Base-by-base conservation (phyloP, 2,113 vertebrate species). In the Rhombomys opimus region DNA sequence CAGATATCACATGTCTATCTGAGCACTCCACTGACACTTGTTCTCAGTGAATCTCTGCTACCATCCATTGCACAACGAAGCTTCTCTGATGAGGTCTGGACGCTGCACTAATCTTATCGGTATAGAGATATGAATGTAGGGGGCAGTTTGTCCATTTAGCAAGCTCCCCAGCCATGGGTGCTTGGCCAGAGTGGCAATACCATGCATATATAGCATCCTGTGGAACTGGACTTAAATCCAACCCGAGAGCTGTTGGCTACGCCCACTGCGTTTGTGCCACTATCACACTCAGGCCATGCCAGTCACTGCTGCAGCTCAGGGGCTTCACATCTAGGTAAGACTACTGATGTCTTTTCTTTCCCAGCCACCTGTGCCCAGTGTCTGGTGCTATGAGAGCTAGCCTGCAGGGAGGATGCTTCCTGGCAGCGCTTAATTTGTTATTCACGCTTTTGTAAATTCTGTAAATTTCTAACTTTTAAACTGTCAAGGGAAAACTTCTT, bases 361-460 rank as follows among this genome's bases (percentile, higher is more conserved):
- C n/a, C 81, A 17, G n/a, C 12, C 38, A 23, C 35, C 59, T 15
- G 27, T 13, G 15, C 59, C 17, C 54, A 57, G 38, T 12, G 38
- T 61, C 80, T 38, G 78, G 78, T 6, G 17, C n/a, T 82, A 7
- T 27, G 57, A 61, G 15, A 61, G 57, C 80, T 27, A 8, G 18
- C 10, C 22, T 59, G 4, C 54, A 82, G 13, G n/a, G 25, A 84
- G n/a, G 12, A 1, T 2, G 1, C n/a, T 17, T 63, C 81, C 38
- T 63, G 9, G 22, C 35, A 63, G 59, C 35, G 17, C 20, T 86
- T 52, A 20, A 35, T 20, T 91, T 97, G 41, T 85, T 67, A 17
- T 61, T 77, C 61, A 46, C 87, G 13, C 17, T 95, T 91, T 61
- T 87, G 41, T 84, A 65, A 14, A 57, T 80, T 95, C 95, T 75